phyloP scores from a whole-genome alignment of 2,888 invertebrate genomes.

The Chrysina gloriosa region DNA sequence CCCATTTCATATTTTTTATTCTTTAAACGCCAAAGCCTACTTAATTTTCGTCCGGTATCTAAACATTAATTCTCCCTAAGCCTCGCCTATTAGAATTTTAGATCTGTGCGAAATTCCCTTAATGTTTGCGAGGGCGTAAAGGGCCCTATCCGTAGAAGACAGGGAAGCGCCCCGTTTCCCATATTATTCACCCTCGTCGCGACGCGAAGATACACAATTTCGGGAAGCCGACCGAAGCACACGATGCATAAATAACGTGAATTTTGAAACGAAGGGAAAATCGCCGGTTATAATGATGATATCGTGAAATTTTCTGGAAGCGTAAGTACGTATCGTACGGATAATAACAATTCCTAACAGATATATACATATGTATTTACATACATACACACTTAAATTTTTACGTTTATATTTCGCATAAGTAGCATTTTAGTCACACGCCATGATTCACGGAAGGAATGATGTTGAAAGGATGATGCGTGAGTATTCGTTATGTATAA shows the following conservation, averaged over 20 bases:
- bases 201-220: conserved; percentile 51
- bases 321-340: too few species aligned
- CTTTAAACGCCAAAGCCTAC: background rate
- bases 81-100: conserved; percentile 43
- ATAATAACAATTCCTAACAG: too few species aligned
- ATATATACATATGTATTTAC: too few species aligned
- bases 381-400: too few species aligned
- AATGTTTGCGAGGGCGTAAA: conserved; percentile 38
- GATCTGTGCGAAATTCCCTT: conserved; percentile 38
- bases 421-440: background rate
- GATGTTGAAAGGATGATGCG: background rate
- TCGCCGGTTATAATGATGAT: conserved; percentile 7
- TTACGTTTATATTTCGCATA: background rate
- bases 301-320: conserved; percentile 20
- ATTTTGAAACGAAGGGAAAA: conserved; percentile 30
- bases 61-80: conserved; percentile 35
- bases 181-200: conserved; percentile 51
- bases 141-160: conserved; percentile 33
- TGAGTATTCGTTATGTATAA: background rate
- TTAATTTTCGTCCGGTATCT: conserved; percentile 15
- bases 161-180: conserved; percentile 42
- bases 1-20: too few species aligned
- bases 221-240: conserved; percentile 38
- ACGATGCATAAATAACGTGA: conserved; percentile 52
- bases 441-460: background rate